These are phyloP conservation scores for Ochropleura leucogaster DNA, from an alignment of 2,888 invertebrate genomes.

Conservation along the genomic window DNA sequence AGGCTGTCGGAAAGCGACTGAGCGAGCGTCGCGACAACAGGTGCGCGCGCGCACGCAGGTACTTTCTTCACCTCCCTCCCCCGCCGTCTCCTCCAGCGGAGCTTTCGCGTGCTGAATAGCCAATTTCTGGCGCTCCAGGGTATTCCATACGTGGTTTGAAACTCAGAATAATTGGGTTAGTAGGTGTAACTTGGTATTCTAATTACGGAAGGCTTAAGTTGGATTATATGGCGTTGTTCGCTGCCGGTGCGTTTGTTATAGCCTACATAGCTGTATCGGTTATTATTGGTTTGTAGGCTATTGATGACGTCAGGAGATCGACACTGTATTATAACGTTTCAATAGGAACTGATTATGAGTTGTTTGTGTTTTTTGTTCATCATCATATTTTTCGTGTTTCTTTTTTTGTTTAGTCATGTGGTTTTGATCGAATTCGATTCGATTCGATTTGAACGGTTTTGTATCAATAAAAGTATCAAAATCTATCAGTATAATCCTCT, in stretches of 20 bases:
- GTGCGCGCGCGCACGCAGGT: constrained; percentile 77
- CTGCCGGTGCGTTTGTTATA: constrained; percentile 10
- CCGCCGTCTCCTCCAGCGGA: constrained; percentile 52
- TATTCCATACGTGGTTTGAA: constrained; percentile 70
- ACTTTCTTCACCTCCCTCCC: constrained; percentile 61
- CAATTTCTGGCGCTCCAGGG: constrained; percentile 78
- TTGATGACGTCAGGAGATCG: constrained; percentile 24
- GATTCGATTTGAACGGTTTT: no score
- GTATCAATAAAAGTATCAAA: not conserved
- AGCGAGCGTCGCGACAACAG: constrained; percentile 71
- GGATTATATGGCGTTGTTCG: constrained; percentile 29
- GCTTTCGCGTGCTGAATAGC: constrained; percentile 85
- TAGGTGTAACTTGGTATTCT: constrained; percentile 62
- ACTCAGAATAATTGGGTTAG: constrained; percentile 69
- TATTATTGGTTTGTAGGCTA: constrained; percentile 43
- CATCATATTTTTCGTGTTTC: not conserved
- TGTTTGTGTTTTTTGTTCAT: not conserved
- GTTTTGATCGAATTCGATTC: no score
- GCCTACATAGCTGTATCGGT: constrained; percentile 28
- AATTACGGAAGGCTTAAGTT: constrained; percentile 36
- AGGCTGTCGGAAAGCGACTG: constrained; percentile 77
- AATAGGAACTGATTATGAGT: constrained; percentile 12
- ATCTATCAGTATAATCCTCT: not conserved
- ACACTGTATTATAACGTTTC: not conserved
- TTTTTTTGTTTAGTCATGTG: constrained; percentile 10